phyloP scores from a whole-genome alignment of 2,797 vertebrate genomes.

The Sebastes taczanowskii region DNA sequence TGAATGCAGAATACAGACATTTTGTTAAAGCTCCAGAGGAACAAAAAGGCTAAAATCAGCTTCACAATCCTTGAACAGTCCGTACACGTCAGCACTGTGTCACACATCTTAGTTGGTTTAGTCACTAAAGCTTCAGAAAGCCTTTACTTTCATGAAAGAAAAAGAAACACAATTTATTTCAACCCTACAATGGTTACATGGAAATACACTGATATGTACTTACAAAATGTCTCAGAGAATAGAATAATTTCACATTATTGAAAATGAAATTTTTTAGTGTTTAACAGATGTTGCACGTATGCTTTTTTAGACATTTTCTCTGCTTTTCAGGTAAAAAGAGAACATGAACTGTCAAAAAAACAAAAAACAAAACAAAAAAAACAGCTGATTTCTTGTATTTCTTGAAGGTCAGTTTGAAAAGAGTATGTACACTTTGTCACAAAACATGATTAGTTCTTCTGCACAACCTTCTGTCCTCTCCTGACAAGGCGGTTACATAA shows the following conservation, averaged over 20 bases:
- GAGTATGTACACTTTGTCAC: slow-evolving; percentile 83
- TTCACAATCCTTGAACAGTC: slow-evolving; percentile 60
- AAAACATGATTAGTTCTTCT: slow-evolving; percentile 73
- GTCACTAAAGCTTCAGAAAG: slow-evolving; percentile 61
- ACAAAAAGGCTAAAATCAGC: slow-evolving; percentile 52
- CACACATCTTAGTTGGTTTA: slow-evolving; percentile 47
- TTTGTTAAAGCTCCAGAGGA: slow-evolving; percentile 59
- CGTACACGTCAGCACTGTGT: slow-evolving; percentile 39
- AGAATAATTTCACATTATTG: slow-evolving; percentile 78
- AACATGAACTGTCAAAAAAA: slow-evolving; percentile 54
- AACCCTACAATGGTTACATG: slow-evolving; percentile 84
- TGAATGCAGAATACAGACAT: slow-evolving; percentile 55
- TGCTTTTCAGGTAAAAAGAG: slow-evolving; percentile 78
- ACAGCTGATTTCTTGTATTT: slow-evolving; percentile 60
- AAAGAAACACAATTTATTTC: slow-evolving; percentile 80
- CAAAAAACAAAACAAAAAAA: neutral
- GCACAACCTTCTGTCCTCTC: slow-evolving; percentile 53
- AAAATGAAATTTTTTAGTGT: slow-evolving; percentile 68
- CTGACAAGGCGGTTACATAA: slow-evolving; percentile 61
- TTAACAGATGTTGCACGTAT: slow-evolving; percentile 68
- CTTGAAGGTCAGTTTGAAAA: slow-evolving; percentile 71
- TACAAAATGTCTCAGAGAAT: slow-evolving; percentile 82
- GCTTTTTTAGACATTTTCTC: slow-evolving; percentile 64
- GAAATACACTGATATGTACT: slow-evolving; percentile 82
- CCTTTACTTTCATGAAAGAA: slow-evolving; percentile 71